These are phyloP conservation scores for Myzus persicae DNA, from an alignment of 1,140 invertebrate genomes.

Conservation along the genomic window DNA sequence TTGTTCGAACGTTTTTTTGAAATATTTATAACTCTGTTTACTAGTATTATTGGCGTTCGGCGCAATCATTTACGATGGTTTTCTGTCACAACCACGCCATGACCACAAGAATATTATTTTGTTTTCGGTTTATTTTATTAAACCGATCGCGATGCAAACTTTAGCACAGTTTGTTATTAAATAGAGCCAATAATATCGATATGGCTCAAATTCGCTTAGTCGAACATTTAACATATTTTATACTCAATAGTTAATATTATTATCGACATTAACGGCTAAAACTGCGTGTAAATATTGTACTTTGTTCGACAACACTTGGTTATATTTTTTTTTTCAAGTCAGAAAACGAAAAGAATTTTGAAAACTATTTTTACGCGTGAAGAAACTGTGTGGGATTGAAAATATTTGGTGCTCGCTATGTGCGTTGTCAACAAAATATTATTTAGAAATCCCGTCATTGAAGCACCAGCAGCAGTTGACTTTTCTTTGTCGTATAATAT, in stretches of 20 bases:
- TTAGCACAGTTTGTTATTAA: not conserved
- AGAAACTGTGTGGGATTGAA: slow-evolving; percentile 19
- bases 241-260: not conserved
- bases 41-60: not conserved
- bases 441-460: not conserved
- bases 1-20: not conserved
- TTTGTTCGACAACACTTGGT: not conserved
- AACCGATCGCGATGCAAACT: not conserved
- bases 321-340: not conserved
- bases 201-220: not conserved
- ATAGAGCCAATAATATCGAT: not conserved
- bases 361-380: not conserved
- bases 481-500: not conserved
- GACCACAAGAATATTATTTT: not conserved
- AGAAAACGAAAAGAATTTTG: not conserved
- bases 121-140: not conserved
- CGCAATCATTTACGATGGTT: not conserved
- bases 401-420: not conserved
- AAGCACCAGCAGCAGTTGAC: not conserved
- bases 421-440: not conserved
- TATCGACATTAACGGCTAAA: not conserved
- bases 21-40: slow-evolving; percentile 18
- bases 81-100: not conserved
- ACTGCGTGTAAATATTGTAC: not conserved
- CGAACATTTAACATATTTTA: slow-evolving; percentile 18